These are phyloP conservation scores for Rhamphomyia laevipes DNA, from an alignment of 2,888 invertebrate genomes.

Conservation along the genomic window DNA sequence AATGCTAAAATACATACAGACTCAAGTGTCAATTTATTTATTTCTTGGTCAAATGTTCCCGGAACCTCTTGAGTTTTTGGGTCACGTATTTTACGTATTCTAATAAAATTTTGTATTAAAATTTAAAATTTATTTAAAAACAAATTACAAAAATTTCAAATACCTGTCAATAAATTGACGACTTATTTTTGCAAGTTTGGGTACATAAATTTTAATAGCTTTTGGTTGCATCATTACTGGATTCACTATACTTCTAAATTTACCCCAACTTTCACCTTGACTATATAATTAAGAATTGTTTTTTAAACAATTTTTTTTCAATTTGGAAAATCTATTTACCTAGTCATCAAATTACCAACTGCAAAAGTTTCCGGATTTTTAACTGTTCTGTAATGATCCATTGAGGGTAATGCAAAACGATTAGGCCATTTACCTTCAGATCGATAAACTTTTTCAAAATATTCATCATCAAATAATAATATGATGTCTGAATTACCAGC, in stretches of 20 bases:
- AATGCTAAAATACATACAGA: conserved; percentile 38
- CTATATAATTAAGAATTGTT: no score
- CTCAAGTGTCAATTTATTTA: conserved; percentile 47
- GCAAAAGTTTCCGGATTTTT: conserved; percentile 15
- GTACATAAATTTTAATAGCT: conserved; percentile 39
- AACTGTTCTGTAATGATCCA: conserved; percentile 5
- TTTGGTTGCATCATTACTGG: conserved; percentile 51
- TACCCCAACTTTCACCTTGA: conserved; percentile 46
- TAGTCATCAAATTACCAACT: conserved; percentile 21
- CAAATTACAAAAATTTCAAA: no score
- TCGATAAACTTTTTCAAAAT: conserved; percentile 17
- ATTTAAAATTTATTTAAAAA: neutral
- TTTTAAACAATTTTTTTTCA: no score
- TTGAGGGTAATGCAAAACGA: conserved; percentile 4
- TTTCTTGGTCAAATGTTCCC: conserved; percentile 38
- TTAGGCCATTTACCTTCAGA: conserved; percentile 9
- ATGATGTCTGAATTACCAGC: conserved; percentile 7
- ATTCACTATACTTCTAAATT: conserved; percentile 51
- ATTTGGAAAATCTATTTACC: no score
- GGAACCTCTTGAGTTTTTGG: conserved; percentile 30
- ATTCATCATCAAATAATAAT: conserved; percentile 5
- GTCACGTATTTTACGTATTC: conserved; percentile 29
- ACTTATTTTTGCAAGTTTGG: conserved; percentile 40
- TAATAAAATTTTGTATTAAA: conserved; percentile 10
- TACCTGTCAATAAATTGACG: conserved; percentile 23